Evolutionary conservation across 2,888 invertebrate species (phyloP), one percentile per base, ranked within the genome.

Genomic region (Tyria jacobaeae): DNA sequence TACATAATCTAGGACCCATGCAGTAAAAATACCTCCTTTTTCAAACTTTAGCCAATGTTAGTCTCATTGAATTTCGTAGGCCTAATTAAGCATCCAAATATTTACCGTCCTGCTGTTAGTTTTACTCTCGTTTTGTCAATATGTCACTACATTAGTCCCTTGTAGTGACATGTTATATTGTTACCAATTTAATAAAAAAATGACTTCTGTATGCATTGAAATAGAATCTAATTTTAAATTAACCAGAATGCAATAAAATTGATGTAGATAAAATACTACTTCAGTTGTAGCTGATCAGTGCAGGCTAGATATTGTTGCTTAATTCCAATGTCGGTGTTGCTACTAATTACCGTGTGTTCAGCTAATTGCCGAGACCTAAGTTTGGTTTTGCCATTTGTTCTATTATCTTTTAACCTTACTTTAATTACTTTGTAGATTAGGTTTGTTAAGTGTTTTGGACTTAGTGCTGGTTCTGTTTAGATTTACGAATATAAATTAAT

Each of bases 51-150:
- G 80, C 78, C 84, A 81, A 57, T 56, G 60, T 53, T 57, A 49
- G 58, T 64, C 60, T 57, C 73, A 69, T 73, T 69, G 84, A 81
- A 87, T 89, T 90, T 88, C 86, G 86, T 90, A 89, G 89, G 87
- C 89, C 88, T 90, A 90, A 91, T 91, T 90, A 88, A 82, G 85
- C 86, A 83, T 67, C 81, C 86, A 89, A 90, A 91, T 90, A 90
- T 92, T 92, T 90, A 89, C 79, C 83, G 83, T 89, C 86, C 84
- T 78, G 86, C 85, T 88, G 89, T 89, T 90, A 90, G 90, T 87
- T 84, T 79, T 85, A 87, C 88, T 85, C 87, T 84, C 80, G 83
- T 86, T 86, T 85, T 88, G 90, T 91, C 91, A 91, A 91, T 89
- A 91, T 76, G 81, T 88, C 85, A 85, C 84, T 86, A 86, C 85